Percentiles rank a stretch among this genome's conserved stretches.
Evolutionary conservation across 2,113 vertebrate genomes (phyloP).

Genomic region (Clinocottus analis): DNA sequence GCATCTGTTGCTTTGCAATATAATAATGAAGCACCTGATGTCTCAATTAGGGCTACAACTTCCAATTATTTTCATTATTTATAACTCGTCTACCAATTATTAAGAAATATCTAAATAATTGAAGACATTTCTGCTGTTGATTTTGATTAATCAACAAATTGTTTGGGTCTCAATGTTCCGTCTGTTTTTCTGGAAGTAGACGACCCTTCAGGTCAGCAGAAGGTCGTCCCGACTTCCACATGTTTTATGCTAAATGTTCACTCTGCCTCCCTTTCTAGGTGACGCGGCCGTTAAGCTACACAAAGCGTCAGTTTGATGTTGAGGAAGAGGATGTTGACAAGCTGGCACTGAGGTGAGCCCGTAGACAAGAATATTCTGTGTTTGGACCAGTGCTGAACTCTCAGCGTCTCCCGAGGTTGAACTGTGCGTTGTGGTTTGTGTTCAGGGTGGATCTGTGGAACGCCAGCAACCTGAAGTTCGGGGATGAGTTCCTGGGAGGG

Average conservation of each 20-base stretch:
- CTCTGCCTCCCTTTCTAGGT: conserved; percentile 80
- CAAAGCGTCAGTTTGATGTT: conserved; percentile 95
- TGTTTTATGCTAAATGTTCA: not conserved
- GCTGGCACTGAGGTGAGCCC: conserved; percentile 91
- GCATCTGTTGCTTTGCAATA: not conserved
- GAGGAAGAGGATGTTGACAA: conserved; percentile 99
- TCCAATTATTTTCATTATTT: not conserved
- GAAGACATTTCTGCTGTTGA: too few relatives aligned
- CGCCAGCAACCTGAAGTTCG: conserved; percentile 98
- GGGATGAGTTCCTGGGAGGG: conserved; percentile 96
- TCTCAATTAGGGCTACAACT: not conserved
- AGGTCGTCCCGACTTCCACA: not conserved
- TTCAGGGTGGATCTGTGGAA: conserved; percentile 97
- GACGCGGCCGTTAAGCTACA: conserved; percentile 94
- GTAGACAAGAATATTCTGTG: not conserved
- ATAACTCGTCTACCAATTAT: not conserved
- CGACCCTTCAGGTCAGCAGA: not conserved
- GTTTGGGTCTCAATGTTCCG: not conserved
- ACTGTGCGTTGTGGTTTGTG: not conserved
- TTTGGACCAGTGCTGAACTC: not conserved
- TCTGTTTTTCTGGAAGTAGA: not conserved
- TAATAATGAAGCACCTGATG: not conserved
- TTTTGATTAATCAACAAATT: not conserved
- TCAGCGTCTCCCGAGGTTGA: not conserved
- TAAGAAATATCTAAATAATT: not conserved